A percentile compares a stretch with the other conserved stretches of the same genome.
Conservation (phyloP, 2,797 vertebrate species). For the Eupleurogrammus muticus region DNA sequence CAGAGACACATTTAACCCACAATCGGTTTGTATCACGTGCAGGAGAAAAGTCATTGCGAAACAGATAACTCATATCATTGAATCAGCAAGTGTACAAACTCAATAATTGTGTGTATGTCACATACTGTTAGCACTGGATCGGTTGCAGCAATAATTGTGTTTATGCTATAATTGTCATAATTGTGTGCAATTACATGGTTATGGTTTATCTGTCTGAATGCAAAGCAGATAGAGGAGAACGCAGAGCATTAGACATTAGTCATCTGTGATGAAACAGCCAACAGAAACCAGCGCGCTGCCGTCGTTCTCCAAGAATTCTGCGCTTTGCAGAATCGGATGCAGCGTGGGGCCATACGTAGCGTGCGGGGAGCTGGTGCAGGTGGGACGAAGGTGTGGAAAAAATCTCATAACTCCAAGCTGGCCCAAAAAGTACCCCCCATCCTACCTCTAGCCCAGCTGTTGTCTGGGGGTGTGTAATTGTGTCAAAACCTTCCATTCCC, state of each 20-base stretch:
- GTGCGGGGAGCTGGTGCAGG: slow-evolving; percentile 50
- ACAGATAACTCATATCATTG: slow-evolving; percentile 36
- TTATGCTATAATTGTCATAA: slow-evolving; percentile 52
- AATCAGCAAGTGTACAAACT: slow-evolving; percentile 26
- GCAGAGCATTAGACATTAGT: slow-evolving; percentile 45
- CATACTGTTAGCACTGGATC: slow-evolving; percentile 29
- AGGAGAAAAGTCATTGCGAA: slow-evolving; percentile 25
- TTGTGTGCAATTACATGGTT: slow-evolving; percentile 49
- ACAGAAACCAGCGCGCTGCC: slow-evolving; percentile 23
- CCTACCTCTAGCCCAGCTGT: slow-evolving; percentile 82
- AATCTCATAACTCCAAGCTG: slow-evolving; percentile 66
- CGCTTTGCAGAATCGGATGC: slow-evolving; percentile 27
- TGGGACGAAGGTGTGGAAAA: slow-evolving; percentile 65
- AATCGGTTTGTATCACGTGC: not conserved
- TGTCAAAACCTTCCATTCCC: slow-evolving; percentile 79
- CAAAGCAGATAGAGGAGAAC: slow-evolving; percentile 35
- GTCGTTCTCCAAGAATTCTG: slow-evolving; percentile 48
- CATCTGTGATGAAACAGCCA: slow-evolving; percentile 29
- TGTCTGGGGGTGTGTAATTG: slow-evolving; percentile 84
- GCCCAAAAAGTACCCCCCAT: slow-evolving; percentile 76
- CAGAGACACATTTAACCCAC: too few relatives aligned
- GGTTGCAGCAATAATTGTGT: slow-evolving; percentile 45
- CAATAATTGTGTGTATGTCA: slow-evolving; percentile 46
- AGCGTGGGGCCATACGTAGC: slow-evolving; percentile 6
- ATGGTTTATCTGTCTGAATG: slow-evolving; percentile 47